Evolutionary conservation across 2,888 invertebrate genomes (phyloP).

Genomic region (Drosophila infuscata): DNA sequence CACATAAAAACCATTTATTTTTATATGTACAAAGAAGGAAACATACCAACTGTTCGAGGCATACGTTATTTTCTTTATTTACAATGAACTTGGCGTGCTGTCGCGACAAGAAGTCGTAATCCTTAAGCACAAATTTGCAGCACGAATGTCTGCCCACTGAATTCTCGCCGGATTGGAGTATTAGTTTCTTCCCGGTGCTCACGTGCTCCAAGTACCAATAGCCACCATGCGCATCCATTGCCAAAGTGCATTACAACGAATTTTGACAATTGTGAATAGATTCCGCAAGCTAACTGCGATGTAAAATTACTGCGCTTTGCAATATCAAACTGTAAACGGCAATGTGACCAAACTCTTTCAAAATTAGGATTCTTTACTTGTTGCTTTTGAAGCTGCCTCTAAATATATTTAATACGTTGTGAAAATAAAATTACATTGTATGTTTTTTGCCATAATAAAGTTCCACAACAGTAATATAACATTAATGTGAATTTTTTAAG

Average conservation of each 20-base stretch:
- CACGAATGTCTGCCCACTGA: constrained; percentile 74
- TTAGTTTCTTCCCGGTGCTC: constrained; percentile 22
- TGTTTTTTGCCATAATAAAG: neutral
- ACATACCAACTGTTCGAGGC: constrained; percentile 74
- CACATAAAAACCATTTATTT: neutral
- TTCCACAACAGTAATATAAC: neutral
- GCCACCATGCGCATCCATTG: constrained; percentile 18
- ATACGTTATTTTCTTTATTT: constrained; percentile 44
- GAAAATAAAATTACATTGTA: neutral
- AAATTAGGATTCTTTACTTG: neutral
- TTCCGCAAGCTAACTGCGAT: neutral
- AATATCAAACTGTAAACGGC: neutral
- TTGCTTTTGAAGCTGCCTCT: neutral
- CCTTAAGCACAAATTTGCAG: constrained; percentile 47
- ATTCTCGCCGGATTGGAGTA: constrained; percentile 61
- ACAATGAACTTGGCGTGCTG: constrained; percentile 76
- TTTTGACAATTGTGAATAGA: neutral
- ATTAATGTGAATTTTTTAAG: neutral
- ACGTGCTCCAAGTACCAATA: constrained; percentile 62
- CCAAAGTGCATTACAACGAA: neutral
- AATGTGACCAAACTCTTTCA: constrained; percentile 16
- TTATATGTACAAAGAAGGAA: neutral
- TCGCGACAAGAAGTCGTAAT: constrained; percentile 73
- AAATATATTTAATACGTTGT: neutral
- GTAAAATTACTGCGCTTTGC: constrained; percentile 15